Base-by-base conservation (phyloP, 2,888 invertebrate genomes). In the Anorthoa munda region DNA sequence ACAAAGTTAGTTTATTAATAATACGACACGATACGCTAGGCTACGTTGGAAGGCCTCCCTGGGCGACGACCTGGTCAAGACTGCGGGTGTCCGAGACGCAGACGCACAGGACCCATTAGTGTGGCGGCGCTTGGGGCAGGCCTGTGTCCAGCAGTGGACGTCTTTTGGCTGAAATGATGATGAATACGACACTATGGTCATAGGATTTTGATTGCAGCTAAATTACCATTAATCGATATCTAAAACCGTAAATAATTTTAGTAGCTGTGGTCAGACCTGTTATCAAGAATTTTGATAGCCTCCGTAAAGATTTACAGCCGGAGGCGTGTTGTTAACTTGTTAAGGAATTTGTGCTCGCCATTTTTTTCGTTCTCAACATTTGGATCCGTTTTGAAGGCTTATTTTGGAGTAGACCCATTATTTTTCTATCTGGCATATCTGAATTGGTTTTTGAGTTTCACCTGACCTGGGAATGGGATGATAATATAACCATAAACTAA, bases 231-330 rank as follows among this genome's bases (percentile, higher is more conserved):
- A 56, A 46, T 55, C 1, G 7, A 13, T 48, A 26, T 21, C 46
- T 66, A 72, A 61, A 39, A 46, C 21, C 55, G 23, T 73, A 56
- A 73, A 39, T 65, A 55, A 31, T 72, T 46, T 59, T n/a, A 53
- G 15, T 26, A 39, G 3, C 5, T 48, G 17, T 58, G 23, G 46
- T 18, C 56, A 77, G 31, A 55, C 13, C 23, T 46, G 7, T 64
- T 7, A 46, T 64, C 2, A 18, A 45, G 39, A 46, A 65, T 58
- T 58, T 23, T 11, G 7, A 15, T 56, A 45, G 45, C 7, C 5
- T 46, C n/a, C n/a, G 48, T 7, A 1, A 65, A 21, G 13, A 15
- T 15, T 64, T 21, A 46, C 21, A n/a, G 39, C 17, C 1, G 21
- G 7, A 64, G 18, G 23, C 17, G 13, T n/a, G 15, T 46, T 61